These are phyloP conservation scores for Sitta europaea DNA, from an alignment of 2,113 vertebrate genomes.

Conservation along the genomic window DNA sequence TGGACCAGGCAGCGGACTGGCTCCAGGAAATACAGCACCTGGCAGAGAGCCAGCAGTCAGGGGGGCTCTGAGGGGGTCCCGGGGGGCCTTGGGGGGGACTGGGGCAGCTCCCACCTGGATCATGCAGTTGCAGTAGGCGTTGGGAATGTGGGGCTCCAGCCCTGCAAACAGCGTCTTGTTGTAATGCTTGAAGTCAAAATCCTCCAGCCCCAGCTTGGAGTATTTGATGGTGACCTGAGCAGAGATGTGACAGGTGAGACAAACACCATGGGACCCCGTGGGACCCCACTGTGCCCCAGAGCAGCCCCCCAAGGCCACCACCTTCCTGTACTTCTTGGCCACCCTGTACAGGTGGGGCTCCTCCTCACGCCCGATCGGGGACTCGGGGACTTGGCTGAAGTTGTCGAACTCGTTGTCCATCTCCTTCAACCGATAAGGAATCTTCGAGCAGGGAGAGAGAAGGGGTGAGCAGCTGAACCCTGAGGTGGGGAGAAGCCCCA, in stretches of 20 bases:
- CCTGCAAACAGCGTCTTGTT: conserved; percentile 97
- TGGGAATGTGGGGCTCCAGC: conserved; percentile 97
- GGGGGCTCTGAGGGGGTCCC: accelerated
- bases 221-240: conserved; percentile 97
- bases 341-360: conserved; percentile 96
- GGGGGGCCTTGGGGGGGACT: accelerated
- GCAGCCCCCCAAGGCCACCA: conserved; percentile 14
- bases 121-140: conserved; percentile 99
- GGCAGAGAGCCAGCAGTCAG: background rate
- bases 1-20: conserved; percentile 94
- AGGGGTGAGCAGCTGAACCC: background rate
- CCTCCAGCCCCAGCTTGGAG: conserved; percentile 94
- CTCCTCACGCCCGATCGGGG: conserved; percentile 90
- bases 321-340: conserved; percentile 97
- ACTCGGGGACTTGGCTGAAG: conserved; percentile 94
- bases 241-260: accelerated
- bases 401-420: conserved; percentile 89
- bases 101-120: conserved; percentile 81
- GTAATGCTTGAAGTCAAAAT: conserved; percentile 99
- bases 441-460: conserved; percentile 61
- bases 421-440: conserved; percentile 94
- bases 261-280: accelerated
- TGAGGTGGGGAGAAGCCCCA: background rate
- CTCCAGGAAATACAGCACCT: conserved; percentile 96
- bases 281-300: background rate